Conservation (phyloP, 37 sponge, comb jelly and placozoan genomes). For the Hexactinellida sp. region DNA sequence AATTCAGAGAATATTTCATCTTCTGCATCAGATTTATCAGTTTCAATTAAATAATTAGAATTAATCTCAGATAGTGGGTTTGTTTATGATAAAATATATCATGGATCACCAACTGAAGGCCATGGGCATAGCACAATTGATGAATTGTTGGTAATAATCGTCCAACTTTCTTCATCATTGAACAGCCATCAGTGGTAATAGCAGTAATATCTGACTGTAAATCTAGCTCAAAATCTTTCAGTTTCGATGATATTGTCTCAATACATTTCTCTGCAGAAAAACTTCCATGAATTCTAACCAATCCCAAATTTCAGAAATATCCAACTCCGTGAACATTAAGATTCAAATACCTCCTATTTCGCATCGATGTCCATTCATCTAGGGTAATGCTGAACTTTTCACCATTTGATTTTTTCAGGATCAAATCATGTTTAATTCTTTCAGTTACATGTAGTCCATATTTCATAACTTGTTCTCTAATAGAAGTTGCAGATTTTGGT, state of each 20-base stretch:
- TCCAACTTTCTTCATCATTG: background rate
- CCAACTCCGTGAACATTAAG: no score
- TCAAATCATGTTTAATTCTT: background rate
- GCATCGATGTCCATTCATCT: no score
- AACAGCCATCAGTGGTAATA: background rate
- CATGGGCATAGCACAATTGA: slow-evolving; percentile 8
- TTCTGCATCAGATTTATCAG: background rate
- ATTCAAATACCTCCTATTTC: no score
- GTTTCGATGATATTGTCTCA: background rate
- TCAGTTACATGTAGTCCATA: background rate
- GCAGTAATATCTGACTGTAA: background rate
- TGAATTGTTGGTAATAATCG: background rate
- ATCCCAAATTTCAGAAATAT: background rate
- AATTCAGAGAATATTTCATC: background rate
- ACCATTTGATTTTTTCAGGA: background rate
- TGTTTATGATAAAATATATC: background rate
- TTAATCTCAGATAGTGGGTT: background rate
- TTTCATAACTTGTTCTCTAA: background rate
- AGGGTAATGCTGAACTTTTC: no score
- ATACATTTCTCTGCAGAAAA: background rate
- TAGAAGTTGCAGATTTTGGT: background rate
- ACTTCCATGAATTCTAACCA: background rate
- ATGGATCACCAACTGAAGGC: background rate
- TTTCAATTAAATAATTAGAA: background rate
- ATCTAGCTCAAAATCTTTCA: background rate